phyloP scores from a whole-genome alignment of 2,888 invertebrate genomes.

The Heliconius cydno region DNA sequence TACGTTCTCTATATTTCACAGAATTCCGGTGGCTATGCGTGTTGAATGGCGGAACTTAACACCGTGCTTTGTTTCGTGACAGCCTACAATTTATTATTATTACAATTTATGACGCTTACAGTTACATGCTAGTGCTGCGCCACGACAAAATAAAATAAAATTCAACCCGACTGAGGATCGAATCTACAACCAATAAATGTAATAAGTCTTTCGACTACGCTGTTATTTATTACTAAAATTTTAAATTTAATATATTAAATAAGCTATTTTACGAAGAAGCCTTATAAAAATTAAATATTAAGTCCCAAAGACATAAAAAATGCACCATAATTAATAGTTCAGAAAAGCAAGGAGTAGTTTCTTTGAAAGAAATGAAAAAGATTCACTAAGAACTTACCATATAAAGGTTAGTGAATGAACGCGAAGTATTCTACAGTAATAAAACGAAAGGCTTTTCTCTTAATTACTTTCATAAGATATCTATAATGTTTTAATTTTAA shows the following conservation, averaged over 20 bases:
- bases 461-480: constrained; percentile 21
- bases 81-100: too few relatives aligned
- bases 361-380: constrained; percentile 24
- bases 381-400: constrained; percentile 21
- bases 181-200: too few relatives aligned
- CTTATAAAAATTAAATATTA: constrained; percentile 8
- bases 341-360: constrained; percentile 15
- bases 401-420: constrained; percentile 15
- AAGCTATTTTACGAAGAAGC: not conserved
- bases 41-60: not conserved
- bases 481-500: constrained; percentile 14
- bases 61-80: too few relatives aligned
- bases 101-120: too few relatives aligned
- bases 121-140: too few relatives aligned
- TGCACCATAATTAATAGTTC: constrained; percentile 20
- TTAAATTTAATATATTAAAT: not conserved
- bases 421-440: constrained; percentile 12
- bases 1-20: not conserved
- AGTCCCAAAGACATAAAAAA: constrained; percentile 10
- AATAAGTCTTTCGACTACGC: too few relatives aligned
- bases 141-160: too few relatives aligned
- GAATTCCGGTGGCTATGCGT: not conserved
- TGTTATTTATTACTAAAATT: not conserved
- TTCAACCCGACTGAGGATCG: too few relatives aligned
- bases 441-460: constrained; percentile 19